Evolutionary conservation across 2,113 vertebrate genomes (phyloP), one percentile per base, ranked within the genome.

Genomic region (Dipodomys stephensi): DNA sequence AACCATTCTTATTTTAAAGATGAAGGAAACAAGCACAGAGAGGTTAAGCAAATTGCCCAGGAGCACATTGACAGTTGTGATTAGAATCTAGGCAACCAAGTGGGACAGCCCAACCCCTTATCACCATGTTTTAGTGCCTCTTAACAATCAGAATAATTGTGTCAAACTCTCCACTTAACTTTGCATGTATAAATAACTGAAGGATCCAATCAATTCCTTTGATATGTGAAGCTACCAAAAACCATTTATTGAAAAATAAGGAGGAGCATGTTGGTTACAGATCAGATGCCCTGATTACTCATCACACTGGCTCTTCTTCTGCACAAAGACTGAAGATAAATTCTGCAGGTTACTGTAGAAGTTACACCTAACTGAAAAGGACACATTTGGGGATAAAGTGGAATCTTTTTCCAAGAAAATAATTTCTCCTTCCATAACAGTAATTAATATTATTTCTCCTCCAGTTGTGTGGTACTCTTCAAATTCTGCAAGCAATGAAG

Each of bases 61-160:
- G 46, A 90, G 77, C 90, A 90, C 69, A 91, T 9, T 73, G 25
- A 22, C 64, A 95, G 39, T 74, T 87, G 20, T 68, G 87, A 80
- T 86, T 72, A 77, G 81, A 94, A 95, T 77, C 39, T 30, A 87
- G 65, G 80, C 46, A 91, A 53, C 81, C 35, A 77, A 86, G 67
- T 53, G 92, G 13, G 49, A 87, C 53, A 83, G 62, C 68, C 67
- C 62, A 84, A 60, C 15, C 77, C 85, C 79, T 68, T 64, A 28
- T 32, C 69, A 78, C 46, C 39, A 87, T 62, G 87, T 93, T 92
- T 91, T 82, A 87, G 46, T 92, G 73, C 93, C 78, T 96, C 82
- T 95, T 85, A 90, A 90, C 73, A 93, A 90, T 94, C 84, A 95
- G 74, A 96, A 89, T 87, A 95, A 90, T 79, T 94, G 96, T 94